phyloP scores from a whole-genome alignment of 2,888 invertebrate species.

The Drosophila pseudotakahashii region DNA sequence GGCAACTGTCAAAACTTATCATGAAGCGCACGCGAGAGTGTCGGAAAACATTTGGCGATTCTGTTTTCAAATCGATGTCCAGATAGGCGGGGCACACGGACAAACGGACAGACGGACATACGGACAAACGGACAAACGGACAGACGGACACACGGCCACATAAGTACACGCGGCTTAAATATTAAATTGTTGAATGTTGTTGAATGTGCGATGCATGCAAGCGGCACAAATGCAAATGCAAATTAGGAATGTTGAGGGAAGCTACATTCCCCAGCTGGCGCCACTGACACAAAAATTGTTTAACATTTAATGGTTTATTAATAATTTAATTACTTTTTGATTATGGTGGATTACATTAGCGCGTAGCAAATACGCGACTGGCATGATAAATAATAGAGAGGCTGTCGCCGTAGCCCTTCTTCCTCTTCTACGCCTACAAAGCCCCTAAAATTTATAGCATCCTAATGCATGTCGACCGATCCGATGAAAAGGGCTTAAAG shows the following conservation, averaged over 20 bases:
- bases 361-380: slow-evolving; percentile 57
- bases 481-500: neutral
- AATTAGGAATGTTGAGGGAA: slow-evolving; percentile 23
- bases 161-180: slow-evolving; percentile 60
- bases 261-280: slow-evolving; percentile 3
- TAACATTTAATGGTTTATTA: slow-evolving; percentile 80
- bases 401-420: slow-evolving; percentile 18
- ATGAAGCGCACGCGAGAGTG: slow-evolving; percentile 56
- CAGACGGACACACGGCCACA: neutral
- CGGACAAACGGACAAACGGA: too few relatives aligned
- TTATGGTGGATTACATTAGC: slow-evolving; percentile 78
- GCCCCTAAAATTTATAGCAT: slow-evolving; percentile 35
- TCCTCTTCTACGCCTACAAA: neutral
- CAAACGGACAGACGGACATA: too few relatives aligned
- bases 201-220: slow-evolving; percentile 35
- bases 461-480: slow-evolving; percentile 31
- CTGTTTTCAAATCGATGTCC: slow-evolving; percentile 64
- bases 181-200: slow-evolving; percentile 62
- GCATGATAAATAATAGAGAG: slow-evolving; percentile 53
- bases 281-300: slow-evolving; percentile 61
- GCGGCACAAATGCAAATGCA: slow-evolving; percentile 50
- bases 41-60: slow-evolving; percentile 61
- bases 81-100: slow-evolving; percentile 41
- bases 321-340: slow-evolving; percentile 81
- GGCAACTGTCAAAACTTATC: slow-evolving; percentile 72